Percentiles rank a stretch among this genome's conserved stretches.
Evolutionary conservation across 2,797 vertebrate genomes (phyloP).

Genomic region (Tenualosa ilisha): DNA sequence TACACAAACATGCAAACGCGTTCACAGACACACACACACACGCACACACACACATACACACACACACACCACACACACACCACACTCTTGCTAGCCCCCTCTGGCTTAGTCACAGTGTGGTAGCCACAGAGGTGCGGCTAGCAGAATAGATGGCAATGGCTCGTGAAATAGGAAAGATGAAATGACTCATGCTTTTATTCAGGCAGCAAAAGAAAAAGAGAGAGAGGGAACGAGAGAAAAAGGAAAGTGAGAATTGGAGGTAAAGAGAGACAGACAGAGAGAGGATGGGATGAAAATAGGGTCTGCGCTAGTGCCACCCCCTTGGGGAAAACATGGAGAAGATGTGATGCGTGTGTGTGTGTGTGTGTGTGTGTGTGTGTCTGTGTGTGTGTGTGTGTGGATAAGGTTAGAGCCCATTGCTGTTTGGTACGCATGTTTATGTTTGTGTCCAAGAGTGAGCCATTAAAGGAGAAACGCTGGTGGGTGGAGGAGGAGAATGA

Average conservation of each 20-base stretch:
- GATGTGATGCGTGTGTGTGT: neutral
- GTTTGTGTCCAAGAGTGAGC: neutral
- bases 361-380: neutral
- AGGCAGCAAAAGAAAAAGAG: neutral
- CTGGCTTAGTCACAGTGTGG: constrained; percentile 11
- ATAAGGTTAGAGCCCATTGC: neutral
- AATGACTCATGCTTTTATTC: constrained; percentile 13
- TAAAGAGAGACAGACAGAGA: neutral
- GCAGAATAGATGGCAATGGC: constrained; percentile 19
- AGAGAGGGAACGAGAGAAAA: neutral
- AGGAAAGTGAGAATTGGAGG: neutral
- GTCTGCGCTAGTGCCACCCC: neutral
- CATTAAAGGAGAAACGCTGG: neutral
- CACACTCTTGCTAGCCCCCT: neutral
- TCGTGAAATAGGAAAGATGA: constrained; percentile 20
- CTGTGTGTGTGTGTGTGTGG: neutral
- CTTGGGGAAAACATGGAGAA: constrained; percentile 12
- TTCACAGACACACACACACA: too few species aligned
- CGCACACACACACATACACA: too few species aligned
- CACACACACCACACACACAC: too few species aligned
- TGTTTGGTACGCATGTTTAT: neutral
- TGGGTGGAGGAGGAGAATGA: neutral
- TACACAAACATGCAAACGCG: too few species aligned
- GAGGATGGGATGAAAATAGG: neutral
- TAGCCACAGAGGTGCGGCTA: neutral